Conservation (phyloP, 2,888 invertebrate genomes). For the Oligia latruncula region DNA sequence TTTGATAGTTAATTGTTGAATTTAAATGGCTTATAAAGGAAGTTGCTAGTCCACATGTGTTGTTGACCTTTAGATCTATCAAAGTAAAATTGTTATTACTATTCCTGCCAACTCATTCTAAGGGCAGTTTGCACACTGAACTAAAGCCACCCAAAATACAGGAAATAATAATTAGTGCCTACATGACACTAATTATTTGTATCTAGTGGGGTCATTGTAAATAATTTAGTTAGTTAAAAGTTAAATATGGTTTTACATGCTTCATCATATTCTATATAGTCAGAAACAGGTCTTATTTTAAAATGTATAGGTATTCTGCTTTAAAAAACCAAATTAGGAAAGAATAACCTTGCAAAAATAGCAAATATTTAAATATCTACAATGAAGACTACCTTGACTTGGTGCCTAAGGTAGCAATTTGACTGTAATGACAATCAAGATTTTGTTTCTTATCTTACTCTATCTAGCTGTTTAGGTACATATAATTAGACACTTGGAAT, state of each 20-base stretch:
- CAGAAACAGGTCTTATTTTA: conserved; percentile 55
- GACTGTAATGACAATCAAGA: conserved; percentile 71
- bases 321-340: conserved; percentile 70
- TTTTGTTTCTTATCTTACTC: conserved; percentile 69
- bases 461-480: conserved; percentile 65
- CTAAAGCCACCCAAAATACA: neutral
- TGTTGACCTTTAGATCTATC: conserved; percentile 77
- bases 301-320: conserved; percentile 59
- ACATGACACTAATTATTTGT: neutral
- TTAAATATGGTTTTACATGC: conserved; percentile 25
- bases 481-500: conserved; percentile 69
- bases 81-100: conserved; percentile 53
- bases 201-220: neutral
- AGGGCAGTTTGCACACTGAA: conserved; percentile 36
- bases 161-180: neutral
- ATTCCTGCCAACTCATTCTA: conserved; percentile 18
- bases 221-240: conserved; percentile 10
- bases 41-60: conserved; percentile 73
- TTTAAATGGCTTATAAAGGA: conserved; percentile 79
- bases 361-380: conserved; percentile 81
- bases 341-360: conserved; percentile 79
- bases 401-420: conserved; percentile 76
- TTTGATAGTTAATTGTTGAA: conserved; percentile 85
- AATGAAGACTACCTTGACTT: conserved; percentile 80
- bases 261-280: conserved; percentile 33